phyloP scores from a whole-genome alignment of 2,113 vertebrate species.

The Halichoerus grypus region DNA sequence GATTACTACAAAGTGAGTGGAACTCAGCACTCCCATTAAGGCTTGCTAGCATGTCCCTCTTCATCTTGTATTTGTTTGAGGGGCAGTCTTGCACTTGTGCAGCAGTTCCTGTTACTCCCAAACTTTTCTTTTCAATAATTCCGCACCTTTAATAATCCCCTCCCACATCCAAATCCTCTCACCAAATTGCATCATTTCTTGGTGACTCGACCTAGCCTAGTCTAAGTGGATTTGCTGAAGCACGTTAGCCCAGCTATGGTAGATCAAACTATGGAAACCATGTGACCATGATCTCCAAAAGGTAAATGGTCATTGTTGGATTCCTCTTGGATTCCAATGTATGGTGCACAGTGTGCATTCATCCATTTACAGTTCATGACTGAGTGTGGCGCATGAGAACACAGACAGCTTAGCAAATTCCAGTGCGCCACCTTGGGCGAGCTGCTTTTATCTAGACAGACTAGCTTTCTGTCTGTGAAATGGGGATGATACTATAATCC shows the following conservation, averaged over 20 bases:
- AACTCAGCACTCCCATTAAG: not conserved
- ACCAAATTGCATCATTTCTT: not conserved
- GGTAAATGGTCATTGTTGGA: not conserved
- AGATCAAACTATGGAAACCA: not conserved
- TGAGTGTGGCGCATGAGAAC: not conserved
- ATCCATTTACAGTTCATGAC: not conserved
- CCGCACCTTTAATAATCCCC: not conserved
- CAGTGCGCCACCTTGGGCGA: not conserved
- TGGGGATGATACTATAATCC: not conserved
- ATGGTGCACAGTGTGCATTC: not conserved
- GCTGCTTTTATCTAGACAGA: not conserved
- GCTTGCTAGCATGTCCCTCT: not conserved
- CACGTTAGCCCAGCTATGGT: not conserved
- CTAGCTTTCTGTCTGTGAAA: not conserved
- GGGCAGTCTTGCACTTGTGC: not conserved
- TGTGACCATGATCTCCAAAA: not conserved
- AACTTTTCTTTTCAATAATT: constrained; percentile 8
- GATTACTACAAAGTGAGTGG: not conserved
- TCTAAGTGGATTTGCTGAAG: not conserved
- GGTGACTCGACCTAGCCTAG: not conserved
- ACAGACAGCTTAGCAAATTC: not conserved
- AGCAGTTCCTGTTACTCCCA: not conserved
- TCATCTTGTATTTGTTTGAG: not conserved
- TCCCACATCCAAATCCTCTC: not conserved
- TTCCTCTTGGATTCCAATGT: not conserved